Evolutionary conservation across 2,113 vertebrate genomes (phyloP), one percentile per base, ranked within the genome.

Genomic region (Coreoperca whiteheadi): DNA sequence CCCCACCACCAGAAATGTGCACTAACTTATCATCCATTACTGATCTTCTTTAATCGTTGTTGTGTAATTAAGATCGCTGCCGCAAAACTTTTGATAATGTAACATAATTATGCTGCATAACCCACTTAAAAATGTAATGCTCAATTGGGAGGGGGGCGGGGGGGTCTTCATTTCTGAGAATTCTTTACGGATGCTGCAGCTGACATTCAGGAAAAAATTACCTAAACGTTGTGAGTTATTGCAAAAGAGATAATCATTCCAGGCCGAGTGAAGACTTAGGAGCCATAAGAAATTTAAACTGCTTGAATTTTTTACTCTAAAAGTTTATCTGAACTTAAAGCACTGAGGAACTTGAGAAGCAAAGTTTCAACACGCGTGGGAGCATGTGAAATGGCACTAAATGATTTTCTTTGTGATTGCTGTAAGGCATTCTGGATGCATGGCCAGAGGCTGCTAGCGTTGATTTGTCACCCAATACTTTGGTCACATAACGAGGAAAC

Each of bases 41-140:
- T 1, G 11, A 57, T 71, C 2, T 5, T 39, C 69, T n/a, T 85
- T 73, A 76, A 78, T 43, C 59, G 74, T 65, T 70, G 41, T 37
- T 71, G 60, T 79, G 61, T 25, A 57, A 82, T 84, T 77, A 74
- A 61, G 77, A 69, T 14, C 21, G 20, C 59, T 46, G 80, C 59
- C 2, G 23, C 28, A 41, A 65, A 82, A 72, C 74, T 66, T 84
- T 70, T 56, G 46, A 74, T 65, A 53, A 75, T 68, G 39, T 57
- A 23, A 67, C 46, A 75, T 43, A 48, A 65, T 66, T 83, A 72
- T 53, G 39, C 54, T 32, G 56, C 50, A 11, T 6, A 66, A 77
- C 67, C 6, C 8, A 11, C n/a, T n/a, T 84, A 30, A 79, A 8
- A 54, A 9, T 71, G 9, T 30, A 7, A 78, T 0, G 59, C 37